phyloP scores from a whole-genome alignment of 1,140 invertebrate genomes.

The Condylostylus longicornis region DNA sequence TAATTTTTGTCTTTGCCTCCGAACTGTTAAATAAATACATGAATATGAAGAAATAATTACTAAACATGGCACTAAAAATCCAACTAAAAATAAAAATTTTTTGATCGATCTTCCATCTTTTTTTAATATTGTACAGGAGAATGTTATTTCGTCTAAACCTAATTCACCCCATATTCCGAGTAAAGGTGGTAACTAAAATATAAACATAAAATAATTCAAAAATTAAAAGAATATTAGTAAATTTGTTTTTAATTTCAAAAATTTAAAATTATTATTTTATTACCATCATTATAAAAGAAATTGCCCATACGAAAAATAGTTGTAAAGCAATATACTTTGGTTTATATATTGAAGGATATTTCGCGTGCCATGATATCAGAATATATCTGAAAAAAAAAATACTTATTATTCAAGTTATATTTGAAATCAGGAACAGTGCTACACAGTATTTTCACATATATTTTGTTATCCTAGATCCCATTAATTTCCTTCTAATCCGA shows the following conservation, averaged over 20 bases:
- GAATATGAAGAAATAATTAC: constrained; percentile 71
- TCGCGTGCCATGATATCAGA: constrained; percentile 58
- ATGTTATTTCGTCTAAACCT: constrained; percentile 57
- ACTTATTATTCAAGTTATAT: too few relatives aligned
- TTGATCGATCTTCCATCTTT: constrained; percentile 67
- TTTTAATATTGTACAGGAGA: constrained; percentile 72
- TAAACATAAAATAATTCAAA: constrained; percentile 34
- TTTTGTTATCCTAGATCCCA: too few relatives aligned
- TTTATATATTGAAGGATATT: constrained; percentile 61
- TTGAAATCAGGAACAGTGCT: too few relatives aligned
- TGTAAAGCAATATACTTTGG: constrained; percentile 53
- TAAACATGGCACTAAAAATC: constrained; percentile 63
- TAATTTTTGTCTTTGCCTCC: constrained; percentile 52
- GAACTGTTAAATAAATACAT: constrained; percentile 69
- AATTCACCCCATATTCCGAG: constrained; percentile 68
- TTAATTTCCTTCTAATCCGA: too few relatives aligned
- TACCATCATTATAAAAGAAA: constrained; percentile 48
- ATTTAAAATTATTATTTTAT: constrained; percentile 19
- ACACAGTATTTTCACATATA: too few relatives aligned
- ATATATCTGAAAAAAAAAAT: constrained; percentile 51
- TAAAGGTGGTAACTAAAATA: constrained; percentile 59
- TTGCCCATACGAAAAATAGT: constrained; percentile 59
- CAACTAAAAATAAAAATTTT: constrained; percentile 68
- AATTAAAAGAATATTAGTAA: constrained; percentile 2
- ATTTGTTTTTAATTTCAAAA: background rate